phyloP scores from a whole-genome alignment of 1,140 invertebrate genomes.

The Drosophila repleta region DNA sequence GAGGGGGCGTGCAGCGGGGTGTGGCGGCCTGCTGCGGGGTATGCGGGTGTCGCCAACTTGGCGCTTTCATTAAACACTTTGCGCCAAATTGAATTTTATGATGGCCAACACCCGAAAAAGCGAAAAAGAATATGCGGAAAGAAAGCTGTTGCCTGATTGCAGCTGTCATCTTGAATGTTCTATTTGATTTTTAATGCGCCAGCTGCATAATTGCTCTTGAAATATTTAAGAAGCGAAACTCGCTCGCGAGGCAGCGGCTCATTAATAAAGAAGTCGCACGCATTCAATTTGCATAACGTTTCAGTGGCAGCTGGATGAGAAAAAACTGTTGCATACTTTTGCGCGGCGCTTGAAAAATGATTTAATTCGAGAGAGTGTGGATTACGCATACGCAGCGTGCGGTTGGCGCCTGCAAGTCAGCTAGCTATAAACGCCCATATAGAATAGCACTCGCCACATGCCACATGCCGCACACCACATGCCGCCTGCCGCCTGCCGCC shows the following conservation, averaged over 20 bases:
- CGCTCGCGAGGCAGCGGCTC: slow-evolving; percentile 22
- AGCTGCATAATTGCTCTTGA: slow-evolving; percentile 78
- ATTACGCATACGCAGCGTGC: slow-evolving; percentile 64
- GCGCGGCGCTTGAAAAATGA: slow-evolving; percentile 28
- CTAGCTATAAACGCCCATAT: slow-evolving; percentile 36
- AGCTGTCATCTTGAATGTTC: slow-evolving; percentile 74
- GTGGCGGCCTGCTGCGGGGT: not conserved
- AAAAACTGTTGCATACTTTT: slow-evolving; percentile 55
- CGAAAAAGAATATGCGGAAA: not conserved
- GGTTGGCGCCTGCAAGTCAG: slow-evolving; percentile 14
- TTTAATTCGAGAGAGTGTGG: slow-evolving; percentile 21
- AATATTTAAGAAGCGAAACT: slow-evolving; percentile 58
- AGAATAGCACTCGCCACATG: slow-evolving; percentile 2
- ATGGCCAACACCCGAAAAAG: slow-evolving; percentile 51
- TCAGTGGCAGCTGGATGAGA: not conserved
- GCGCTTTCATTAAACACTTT: slow-evolving; percentile 83
- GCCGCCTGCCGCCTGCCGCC: not conserved
- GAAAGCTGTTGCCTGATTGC: slow-evolving; percentile 54
- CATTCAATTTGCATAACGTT: slow-evolving; percentile 39
- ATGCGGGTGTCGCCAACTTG: slow-evolving; percentile 38
- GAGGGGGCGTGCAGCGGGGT: not conserved
- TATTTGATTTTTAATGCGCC: slow-evolving; percentile 79
- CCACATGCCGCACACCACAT: slow-evolving; percentile 6
- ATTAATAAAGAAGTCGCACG: slow-evolving; percentile 54
- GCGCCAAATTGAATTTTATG: slow-evolving; percentile 83